phyloP scores from a whole-genome alignment of 2,797 vertebrate species.

The Sparidentex hasta region DNA sequence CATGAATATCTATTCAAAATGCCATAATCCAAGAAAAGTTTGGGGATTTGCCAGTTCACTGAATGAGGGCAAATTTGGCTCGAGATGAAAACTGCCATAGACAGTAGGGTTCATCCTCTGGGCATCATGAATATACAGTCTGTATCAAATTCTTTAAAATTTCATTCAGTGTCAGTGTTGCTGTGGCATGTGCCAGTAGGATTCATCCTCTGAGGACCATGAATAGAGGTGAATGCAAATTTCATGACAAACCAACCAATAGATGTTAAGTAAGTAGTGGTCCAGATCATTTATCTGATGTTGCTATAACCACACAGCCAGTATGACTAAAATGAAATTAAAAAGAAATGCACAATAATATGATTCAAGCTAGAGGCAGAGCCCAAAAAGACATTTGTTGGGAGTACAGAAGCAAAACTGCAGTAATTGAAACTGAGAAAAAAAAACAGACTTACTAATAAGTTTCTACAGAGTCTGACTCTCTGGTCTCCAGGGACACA shows the following conservation, averaged over 20 bases:
- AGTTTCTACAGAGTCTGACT: background rate
- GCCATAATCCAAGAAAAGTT: too few species aligned
- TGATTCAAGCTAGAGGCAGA: background rate
- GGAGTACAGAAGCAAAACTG: background rate
- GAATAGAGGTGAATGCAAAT: background rate
- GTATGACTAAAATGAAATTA: background rate
- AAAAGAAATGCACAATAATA: background rate
- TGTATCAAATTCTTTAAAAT: background rate
- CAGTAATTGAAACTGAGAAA: background rate
- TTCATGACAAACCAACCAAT: background rate
- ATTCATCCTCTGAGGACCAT: background rate
- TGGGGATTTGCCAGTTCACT: too few species aligned
- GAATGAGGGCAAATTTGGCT: too few species aligned
- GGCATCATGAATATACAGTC: background rate
- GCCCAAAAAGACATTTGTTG: background rate
- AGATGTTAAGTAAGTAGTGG: too few species aligned
- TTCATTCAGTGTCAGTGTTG: too few species aligned
- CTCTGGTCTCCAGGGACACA: constrained; percentile 4
- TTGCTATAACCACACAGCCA: background rate
- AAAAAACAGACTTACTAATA: background rate
- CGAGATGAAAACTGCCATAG: background rate
- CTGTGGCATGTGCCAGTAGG: background rate
- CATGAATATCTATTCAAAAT: too few species aligned
- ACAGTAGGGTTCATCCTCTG: background rate
- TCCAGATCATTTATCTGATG: background rate